Evolutionary conservation across 2,797 vertebrate species (phyloP), one percentile per base, ranked within the genome.

Genomic region (Darevskia mixta): DNA sequence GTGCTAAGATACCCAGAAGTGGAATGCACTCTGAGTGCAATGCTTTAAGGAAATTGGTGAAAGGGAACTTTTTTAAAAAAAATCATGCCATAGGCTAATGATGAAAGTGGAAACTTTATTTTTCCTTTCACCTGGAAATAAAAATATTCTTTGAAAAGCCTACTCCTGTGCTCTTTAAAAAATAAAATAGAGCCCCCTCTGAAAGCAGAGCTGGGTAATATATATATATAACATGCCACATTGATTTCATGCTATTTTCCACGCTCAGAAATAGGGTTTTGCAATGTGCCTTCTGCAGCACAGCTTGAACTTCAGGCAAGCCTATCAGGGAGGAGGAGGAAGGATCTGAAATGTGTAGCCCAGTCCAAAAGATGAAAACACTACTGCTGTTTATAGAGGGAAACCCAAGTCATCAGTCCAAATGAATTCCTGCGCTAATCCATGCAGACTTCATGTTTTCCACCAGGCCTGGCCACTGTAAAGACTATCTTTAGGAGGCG

Each of bases 341-440:
- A 91, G 89, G 91, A 91, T 32, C 87, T 95, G 95, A 95, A 97
- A 91, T 93, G 96, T 97, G 95, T 92, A 92, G 92, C 92, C 95
- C 89, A 93, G 94, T 94, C 95, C 91, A 85, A 82, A 91, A 88
- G 92, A 90, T 86, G 91, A 95, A 95, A 96, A 95, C 95, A 92
- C 95, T 71, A 96, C 96, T 97, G 96, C 97, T 98, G 97, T 98
- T 98, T 98, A 98, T 96, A 93, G 96, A 97, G 97, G 98, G 97
- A 98, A 98, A 97, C 97, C 98, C 97, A 95, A 94, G 95, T 94
- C 95, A 95, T 91, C 96, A 89, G 90, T 94, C 96, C 96, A 97
- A 95, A 97, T 97, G 95, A 96, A 97, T 94, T 96, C 93, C 94
- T 96, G 90, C 95, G 96, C 94, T 97, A 95, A 92, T 95, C 95